These are phyloP conservation scores for Nycticryphes semicollaris DNA, from an alignment of 2,113 vertebrate species.

Conservation along the genomic window DNA sequence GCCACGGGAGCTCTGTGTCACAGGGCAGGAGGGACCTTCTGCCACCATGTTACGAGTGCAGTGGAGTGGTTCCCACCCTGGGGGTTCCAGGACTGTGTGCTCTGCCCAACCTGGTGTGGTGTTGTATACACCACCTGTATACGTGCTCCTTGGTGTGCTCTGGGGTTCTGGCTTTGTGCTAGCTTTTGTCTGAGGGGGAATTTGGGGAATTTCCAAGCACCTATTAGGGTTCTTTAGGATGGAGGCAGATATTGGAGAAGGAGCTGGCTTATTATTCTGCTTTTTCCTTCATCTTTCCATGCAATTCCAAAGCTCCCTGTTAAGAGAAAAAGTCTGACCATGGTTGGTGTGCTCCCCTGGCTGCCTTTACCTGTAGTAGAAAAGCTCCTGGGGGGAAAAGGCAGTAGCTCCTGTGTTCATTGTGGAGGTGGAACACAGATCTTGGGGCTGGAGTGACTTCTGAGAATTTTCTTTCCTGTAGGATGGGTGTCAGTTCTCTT, in stretches of 20 bases:
- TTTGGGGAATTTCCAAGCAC: background rate
- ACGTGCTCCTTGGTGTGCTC: background rate
- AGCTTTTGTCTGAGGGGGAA: background rate
- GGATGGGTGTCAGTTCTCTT: background rate
- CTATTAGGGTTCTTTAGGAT: background rate
- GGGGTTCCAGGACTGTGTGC: background rate
- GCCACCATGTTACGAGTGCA: background rate
- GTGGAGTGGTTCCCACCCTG: accelerated
- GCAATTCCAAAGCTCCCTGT: background rate
- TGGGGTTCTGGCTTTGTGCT: background rate
- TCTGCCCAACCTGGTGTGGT: background rate
- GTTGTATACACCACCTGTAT: background rate
- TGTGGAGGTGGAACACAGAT: background rate
- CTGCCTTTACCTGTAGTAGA: background rate
- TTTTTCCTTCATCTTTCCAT: background rate
- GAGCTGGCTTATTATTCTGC: background rate
- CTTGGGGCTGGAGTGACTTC: background rate
- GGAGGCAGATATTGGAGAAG: background rate
- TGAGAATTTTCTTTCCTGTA: background rate
- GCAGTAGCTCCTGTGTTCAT: background rate
- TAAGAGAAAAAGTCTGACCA: background rate
- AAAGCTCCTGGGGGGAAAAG: background rate
- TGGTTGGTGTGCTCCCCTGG: background rate
- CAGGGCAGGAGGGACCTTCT: background rate
- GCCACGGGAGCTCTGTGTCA: background rate